These are phyloP conservation scores for Diabrotica undecimpunctata DNA, from an alignment of 1,140 invertebrate species.

Conservation along the genomic window DNA sequence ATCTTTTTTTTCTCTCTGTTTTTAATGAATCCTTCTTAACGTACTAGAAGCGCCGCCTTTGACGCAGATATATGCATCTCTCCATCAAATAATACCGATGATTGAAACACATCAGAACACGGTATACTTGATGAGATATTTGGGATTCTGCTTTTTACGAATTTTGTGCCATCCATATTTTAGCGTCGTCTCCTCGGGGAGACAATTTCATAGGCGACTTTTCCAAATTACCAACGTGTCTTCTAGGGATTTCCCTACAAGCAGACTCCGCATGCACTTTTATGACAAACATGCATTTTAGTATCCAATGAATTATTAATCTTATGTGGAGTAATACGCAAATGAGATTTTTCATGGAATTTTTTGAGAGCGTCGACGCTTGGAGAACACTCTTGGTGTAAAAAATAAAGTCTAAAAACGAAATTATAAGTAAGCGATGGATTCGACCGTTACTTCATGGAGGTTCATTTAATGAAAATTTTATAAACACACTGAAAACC, in stretches of 20 bases:
- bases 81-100: constrained; percentile 34
- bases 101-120: constrained; percentile 38
- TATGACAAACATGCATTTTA: neutral
- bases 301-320: neutral
- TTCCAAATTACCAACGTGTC: constrained; percentile 32
- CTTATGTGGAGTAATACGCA: neutral
- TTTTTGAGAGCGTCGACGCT: too few relatives aligned
- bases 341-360: neutral
- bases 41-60: too few relatives aligned
- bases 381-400: too few relatives aligned
- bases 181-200: constrained; percentile 34
- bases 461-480: too few relatives aligned
- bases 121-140: constrained; percentile 41
- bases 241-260: constrained; percentile 26
- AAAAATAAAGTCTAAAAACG: too few relatives aligned
- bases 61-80: neutral
- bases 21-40: too few relatives aligned
- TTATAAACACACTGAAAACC: too few relatives aligned
- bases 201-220: constrained; percentile 30
- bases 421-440: too few relatives aligned
- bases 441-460: too few relatives aligned
- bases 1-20: too few relatives aligned
- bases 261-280: neutral
- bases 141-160: constrained; percentile 42
- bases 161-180: constrained; percentile 41